These are phyloP conservation scores for Cricetomys ansorgei DNA, from an alignment of 2,113 vertebrate genomes.

Conservation along the genomic window DNA sequence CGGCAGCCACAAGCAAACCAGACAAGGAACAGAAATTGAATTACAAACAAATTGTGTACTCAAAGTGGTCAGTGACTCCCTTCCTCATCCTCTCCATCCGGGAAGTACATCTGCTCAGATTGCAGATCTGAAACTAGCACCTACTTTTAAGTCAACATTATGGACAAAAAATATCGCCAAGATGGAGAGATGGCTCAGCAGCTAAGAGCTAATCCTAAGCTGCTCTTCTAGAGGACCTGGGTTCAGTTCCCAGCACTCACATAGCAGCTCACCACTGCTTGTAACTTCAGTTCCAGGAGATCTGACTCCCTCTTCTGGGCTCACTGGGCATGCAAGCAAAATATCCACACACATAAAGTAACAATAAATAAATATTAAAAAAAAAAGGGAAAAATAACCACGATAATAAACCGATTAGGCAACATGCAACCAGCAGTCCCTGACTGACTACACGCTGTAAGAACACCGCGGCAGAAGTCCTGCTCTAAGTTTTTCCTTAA, in stretches of 20 bases:
- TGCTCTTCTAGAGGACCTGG: not conserved
- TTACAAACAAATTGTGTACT: slow-evolving; percentile 45
- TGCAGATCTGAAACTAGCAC: slow-evolving; percentile 41
- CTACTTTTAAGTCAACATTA: slow-evolving; percentile 22
- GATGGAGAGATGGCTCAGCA: not conserved
- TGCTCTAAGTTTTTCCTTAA: slow-evolving; percentile 37
- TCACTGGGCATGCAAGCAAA: not conserved
- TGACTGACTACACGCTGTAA: slow-evolving; percentile 22
- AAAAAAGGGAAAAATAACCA: not conserved
- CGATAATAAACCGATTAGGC: slow-evolving; percentile 7
- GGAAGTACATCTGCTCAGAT: not conserved
- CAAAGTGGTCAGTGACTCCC: not conserved
- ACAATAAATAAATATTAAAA: not conserved
- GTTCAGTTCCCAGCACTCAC: not conserved
- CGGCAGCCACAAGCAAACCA: slow-evolving; percentile 4
- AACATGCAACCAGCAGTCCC: slow-evolving; percentile 43
- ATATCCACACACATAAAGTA: not conserved
- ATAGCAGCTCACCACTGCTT: not conserved
- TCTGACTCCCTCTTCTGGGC: not conserved
- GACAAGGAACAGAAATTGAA: slow-evolving; percentile 26
- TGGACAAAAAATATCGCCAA: too few species aligned
- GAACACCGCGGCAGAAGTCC: not conserved
- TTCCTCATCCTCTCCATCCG: not conserved
- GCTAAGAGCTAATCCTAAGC: not conserved
- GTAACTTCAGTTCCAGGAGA: not conserved